phyloP scores from a whole-genome alignment of 2,888 invertebrate species.

The Apocheima hispidaria region DNA sequence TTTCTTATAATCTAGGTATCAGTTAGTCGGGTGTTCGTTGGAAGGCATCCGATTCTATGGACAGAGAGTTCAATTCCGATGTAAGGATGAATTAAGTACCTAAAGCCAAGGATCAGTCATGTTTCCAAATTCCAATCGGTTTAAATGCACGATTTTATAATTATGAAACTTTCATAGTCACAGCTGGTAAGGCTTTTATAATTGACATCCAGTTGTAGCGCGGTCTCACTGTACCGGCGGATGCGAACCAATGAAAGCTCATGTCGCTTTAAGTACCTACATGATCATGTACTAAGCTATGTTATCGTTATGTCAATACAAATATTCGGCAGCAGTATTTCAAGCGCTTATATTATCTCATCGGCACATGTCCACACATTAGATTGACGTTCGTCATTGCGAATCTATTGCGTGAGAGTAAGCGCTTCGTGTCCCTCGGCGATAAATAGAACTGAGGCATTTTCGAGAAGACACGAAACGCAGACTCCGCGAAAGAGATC shows the following conservation, averaged over 20 bases:
- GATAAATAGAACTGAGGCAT: conserved; percentile 36
- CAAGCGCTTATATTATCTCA: conserved; percentile 46
- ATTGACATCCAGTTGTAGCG: conserved; percentile 76
- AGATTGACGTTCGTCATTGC: conserved; percentile 53
- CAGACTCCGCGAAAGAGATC: conserved; percentile 57
- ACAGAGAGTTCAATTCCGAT: conserved; percentile 74
- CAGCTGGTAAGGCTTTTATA: conserved; percentile 77
- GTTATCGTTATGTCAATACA: conserved; percentile 40
- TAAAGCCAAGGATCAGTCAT: conserved; percentile 62
- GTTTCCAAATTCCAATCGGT: conserved; percentile 68
- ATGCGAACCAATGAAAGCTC: conserved; percentile 73
- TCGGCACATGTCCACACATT: conserved; percentile 77
- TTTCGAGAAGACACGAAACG: conserved; percentile 40
- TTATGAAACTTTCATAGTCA: conserved; percentile 68
- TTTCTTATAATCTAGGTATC: conserved; percentile 43
- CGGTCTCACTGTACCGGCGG: conserved; percentile 54
- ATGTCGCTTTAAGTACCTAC: conserved; percentile 35
- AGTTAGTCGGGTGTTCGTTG: conserved; percentile 54
- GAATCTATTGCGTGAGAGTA: conserved; percentile 50
- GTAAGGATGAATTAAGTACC: conserved; percentile 69
- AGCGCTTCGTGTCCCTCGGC: conserved; percentile 12
- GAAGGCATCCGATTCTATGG: conserved; percentile 65
- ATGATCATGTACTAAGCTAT: conserved; percentile 29
- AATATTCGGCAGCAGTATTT: conserved; percentile 47
- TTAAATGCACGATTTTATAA: conserved; percentile 63